Conservation (phyloP, 1,140 invertebrate genomes). For the Brachionus plicatilis region DNA sequence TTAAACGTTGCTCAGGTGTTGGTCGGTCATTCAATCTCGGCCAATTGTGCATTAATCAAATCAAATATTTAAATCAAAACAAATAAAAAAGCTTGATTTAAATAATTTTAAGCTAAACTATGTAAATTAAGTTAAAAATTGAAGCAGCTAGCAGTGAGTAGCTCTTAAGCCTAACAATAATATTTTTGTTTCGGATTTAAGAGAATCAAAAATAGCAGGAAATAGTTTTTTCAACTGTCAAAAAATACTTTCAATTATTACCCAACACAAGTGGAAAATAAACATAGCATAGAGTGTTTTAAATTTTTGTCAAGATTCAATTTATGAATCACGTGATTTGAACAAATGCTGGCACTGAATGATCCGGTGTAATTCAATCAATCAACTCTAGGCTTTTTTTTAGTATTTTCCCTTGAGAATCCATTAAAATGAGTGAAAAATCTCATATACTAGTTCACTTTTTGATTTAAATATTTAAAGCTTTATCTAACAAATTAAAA, state of each 20-base stretch:
- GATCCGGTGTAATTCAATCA: background rate
- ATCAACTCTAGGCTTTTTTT: background rate
- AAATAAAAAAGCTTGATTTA: background rate
- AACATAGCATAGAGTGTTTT: background rate
- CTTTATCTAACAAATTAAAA: background rate
- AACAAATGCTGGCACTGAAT: background rate
- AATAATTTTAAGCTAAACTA: slow-evolving; percentile 2
- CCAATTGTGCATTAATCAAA: background rate
- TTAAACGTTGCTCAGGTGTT: background rate
- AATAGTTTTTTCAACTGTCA: background rate
- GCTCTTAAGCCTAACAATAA: background rate
- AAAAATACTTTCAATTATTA: background rate
- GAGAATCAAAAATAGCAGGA: background rate
- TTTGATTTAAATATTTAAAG: background rate
- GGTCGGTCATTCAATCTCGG: background rate
- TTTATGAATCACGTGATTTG: background rate
- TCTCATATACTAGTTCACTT: background rate
- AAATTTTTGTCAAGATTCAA: background rate
- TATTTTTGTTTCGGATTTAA: background rate
- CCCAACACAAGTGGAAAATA: background rate
- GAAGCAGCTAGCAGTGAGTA: background rate
- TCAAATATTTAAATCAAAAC: background rate
- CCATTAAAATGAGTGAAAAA: background rate
- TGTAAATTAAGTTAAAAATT: slow-evolving; percentile 23
- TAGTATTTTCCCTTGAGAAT: background rate